Evolutionary conservation across 2,888 invertebrate genomes (phyloP), one percentile per base, ranked within the genome.

Genomic region (Phanerotoma sp.): DNA sequence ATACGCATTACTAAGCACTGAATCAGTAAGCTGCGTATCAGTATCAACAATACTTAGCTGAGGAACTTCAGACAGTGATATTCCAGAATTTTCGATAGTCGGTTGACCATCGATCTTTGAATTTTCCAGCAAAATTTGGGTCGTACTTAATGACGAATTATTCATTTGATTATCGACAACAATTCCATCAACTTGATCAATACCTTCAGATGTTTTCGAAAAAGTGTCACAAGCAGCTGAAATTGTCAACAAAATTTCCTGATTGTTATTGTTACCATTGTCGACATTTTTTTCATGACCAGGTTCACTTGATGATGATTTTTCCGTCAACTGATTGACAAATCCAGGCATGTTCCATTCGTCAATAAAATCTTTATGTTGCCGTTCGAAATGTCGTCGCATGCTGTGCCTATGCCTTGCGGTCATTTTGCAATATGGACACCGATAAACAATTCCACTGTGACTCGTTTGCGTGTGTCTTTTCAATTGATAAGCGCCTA

Each of bases 401-500:
- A 66, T 62, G 38, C 64, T 66, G 28, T 66, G 65, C 20, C 61
- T 51, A 44, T 65, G 62, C 16, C 63, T 51, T 2, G 60, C 63
- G 2, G 62, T 62, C 63, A 63, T 64, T 47, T 59, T 49, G 32
- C 66, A 66, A 41, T 58, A 66, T 1, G 66, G 65, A 54, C 66
- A 66, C 15, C 63, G 60, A 51, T 62, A 66, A 40, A 64, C 51
- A 35, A 66, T 59, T 77, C 79, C 68, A 78, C 80, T 46, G 69
- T 70, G 45, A 72, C 60, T 49, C 74, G 61, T 71, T 79, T 81
- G 20, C 68, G 62, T 55, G 51, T 72, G 62, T 50, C 70, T 56
- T 75, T 78, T 33, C 78, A 80, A 15, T 77, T 74, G 44, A 56
- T 68, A 68, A 60, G 71, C 68, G 30, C 59, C 54, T 40, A 58